These are phyloP conservation scores for Yponomeuta sedellus DNA, from an alignment of 2,888 invertebrate genomes.

Conservation along the genomic window DNA sequence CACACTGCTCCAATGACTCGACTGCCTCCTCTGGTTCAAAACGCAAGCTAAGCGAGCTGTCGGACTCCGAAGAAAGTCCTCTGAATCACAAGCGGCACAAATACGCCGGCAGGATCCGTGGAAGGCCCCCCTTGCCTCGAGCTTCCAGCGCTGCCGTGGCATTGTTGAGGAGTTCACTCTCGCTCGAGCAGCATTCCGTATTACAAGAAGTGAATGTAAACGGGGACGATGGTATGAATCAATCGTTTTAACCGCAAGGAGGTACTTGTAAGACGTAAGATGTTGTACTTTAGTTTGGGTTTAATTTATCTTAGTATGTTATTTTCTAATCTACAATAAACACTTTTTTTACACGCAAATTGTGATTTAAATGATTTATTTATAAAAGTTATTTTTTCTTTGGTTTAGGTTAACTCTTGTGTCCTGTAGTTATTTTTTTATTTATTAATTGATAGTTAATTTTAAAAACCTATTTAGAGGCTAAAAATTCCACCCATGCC, in stretches of 20 bases:
- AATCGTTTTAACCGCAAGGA: slow-evolving; percentile 37
- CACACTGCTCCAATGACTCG: slow-evolving; percentile 37
- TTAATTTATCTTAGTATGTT: not conserved
- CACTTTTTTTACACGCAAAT: no score
- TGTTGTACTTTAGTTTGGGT: no score
- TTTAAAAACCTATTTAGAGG: no score
- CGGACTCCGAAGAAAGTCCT: slow-evolving; percentile 54
- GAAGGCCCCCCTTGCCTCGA: slow-evolving; percentile 51
- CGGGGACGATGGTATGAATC: slow-evolving; percentile 40
- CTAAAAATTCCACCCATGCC: no score
- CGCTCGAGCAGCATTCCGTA: slow-evolving; percentile 45
- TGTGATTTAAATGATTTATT: no score
- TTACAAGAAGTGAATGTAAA: slow-evolving; percentile 32
- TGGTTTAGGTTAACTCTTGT: no score
- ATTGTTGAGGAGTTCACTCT: slow-evolving; percentile 39
- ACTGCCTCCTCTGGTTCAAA: slow-evolving; percentile 53
- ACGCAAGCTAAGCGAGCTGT: slow-evolving; percentile 51
- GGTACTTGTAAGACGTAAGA: no score
- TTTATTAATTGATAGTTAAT: no score
- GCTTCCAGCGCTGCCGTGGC: slow-evolving; percentile 32
- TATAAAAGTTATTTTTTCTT: no score
- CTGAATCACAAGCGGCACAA: slow-evolving; percentile 62
- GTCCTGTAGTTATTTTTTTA: no score
- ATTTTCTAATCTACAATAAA: no score
- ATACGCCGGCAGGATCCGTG: slow-evolving; percentile 56